phyloP scores from a whole-genome alignment of 2,888 invertebrate species.

The Agrotis ipsilon region DNA sequence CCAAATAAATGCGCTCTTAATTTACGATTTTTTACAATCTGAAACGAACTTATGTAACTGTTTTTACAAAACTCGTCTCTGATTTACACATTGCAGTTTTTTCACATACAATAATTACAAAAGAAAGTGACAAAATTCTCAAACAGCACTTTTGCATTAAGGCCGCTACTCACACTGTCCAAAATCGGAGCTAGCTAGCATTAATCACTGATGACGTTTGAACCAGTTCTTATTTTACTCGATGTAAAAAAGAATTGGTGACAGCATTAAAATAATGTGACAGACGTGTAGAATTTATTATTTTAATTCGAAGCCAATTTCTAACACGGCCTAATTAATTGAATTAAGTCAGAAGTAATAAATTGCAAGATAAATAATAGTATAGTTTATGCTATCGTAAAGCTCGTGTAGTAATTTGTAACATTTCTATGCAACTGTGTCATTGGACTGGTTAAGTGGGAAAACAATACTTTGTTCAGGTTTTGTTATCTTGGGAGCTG shows the following conservation, averaged over 20 bases:
- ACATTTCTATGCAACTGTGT: neutral
- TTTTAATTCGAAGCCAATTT: conserved; percentile 48
- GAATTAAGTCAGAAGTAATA: conserved; percentile 7
- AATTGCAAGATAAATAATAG: neutral
- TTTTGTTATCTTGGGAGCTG: neutral
- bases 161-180: conserved; percentile 32
- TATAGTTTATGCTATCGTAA: neutral
- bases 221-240: conserved; percentile 56
- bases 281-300: conserved; percentile 35
- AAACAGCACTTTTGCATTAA: conserved; percentile 47
- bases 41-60: neutral
- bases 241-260: conserved; percentile 51
- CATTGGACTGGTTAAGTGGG: neutral
- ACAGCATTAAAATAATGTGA: conserved; percentile 53
- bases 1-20: too few species aligned
- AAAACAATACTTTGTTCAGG: neutral
- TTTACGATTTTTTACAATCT: too few species aligned
- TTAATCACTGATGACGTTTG: conserved; percentile 57
- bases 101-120: conserved; percentile 21
- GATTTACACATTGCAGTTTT: conserved; percentile 20
- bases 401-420: conserved; percentile 3
- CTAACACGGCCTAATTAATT: conserved; percentile 45
- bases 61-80: conserved; percentile 10
- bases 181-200: conserved; percentile 27
- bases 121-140: conserved; percentile 25